A percentile compares a stretch with the other conserved stretches of the same genome.
phyloP scores from a whole-genome alignment of 92 coral and sea anemone genomes.

The Siderastrea radians region DNA sequence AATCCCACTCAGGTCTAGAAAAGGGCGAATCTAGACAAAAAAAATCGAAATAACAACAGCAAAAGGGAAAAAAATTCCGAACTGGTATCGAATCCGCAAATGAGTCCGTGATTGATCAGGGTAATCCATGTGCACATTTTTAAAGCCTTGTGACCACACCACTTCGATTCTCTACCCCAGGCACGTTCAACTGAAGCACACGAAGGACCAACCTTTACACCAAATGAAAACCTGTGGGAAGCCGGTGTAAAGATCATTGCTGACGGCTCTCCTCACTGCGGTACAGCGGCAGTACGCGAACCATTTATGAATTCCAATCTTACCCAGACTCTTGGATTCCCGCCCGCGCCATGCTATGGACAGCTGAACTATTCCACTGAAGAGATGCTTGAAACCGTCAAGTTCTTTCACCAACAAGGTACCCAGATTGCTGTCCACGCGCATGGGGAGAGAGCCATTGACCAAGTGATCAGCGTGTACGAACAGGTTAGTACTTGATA shows the following conservation, averaged over 20 bases:
- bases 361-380: slow-evolving; percentile 29
- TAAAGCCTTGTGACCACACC: not conserved
- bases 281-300: slow-evolving; percentile 72
- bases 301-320: slow-evolving; percentile 65
- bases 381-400: slow-evolving; percentile 41
- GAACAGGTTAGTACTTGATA: slow-evolving; percentile 56
- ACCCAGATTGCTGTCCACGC: slow-evolving; percentile 82
- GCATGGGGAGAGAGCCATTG: slow-evolving; percentile 83
- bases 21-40: too few species aligned
- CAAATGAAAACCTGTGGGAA: slow-evolving; percentile 68
- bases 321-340: slow-evolving; percentile 75
- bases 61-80: too few species aligned
- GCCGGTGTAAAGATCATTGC: slow-evolving; percentile 79
- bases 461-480: slow-evolving; percentile 73
- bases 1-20: too few species aligned
- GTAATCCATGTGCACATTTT: too few species aligned
- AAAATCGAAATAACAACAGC: too few species aligned
- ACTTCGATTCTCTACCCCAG: not conserved
- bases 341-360: slow-evolving; percentile 66
- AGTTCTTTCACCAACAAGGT: slow-evolving; percentile 53
- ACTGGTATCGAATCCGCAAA: too few species aligned
- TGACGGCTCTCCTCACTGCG: slow-evolving; percentile 94
- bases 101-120: too few species aligned
- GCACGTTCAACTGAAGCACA: not conserved
- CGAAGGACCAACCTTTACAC: slow-evolving; percentile 1